phyloP scores from a whole-genome alignment of 1,140 invertebrate genomes.

The Aphaenogaster floridana region DNA sequence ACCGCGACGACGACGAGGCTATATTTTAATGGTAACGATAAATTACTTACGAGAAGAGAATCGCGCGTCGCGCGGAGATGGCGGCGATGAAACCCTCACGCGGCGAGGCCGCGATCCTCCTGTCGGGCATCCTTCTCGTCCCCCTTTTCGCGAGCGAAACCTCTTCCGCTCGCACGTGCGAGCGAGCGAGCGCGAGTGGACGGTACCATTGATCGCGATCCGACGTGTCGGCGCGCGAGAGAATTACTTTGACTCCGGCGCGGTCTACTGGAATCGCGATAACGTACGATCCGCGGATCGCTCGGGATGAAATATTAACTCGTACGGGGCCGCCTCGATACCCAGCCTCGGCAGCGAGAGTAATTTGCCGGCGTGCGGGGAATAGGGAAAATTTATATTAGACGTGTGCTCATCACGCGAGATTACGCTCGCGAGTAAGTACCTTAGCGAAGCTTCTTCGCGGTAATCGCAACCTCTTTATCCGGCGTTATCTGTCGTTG shows the following conservation, averaged over 20 bases:
- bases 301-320: constrained; percentile 58
- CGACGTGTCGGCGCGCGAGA: constrained; percentile 47
- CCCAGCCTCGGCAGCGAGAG: constrained; percentile 28
- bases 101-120: constrained; percentile 72
- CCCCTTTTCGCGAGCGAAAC: not conserved
- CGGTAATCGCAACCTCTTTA: constrained; percentile 26
- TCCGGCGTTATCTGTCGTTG: constrained; percentile 24
- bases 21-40: constrained; percentile 86
- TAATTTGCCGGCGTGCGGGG: constrained; percentile 49
- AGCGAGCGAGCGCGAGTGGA: not conserved
- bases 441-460: not conserved
- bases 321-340: constrained; percentile 45
- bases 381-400: constrained; percentile 59
- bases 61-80: constrained; percentile 74
- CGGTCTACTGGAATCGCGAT: constrained; percentile 58
- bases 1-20: constrained; percentile 83
- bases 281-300: constrained; percentile 58
- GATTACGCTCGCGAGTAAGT: constrained; percentile 40
- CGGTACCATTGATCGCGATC: constrained; percentile 53
- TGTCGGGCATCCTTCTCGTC: constrained; percentile 52
- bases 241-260: constrained; percentile 56
- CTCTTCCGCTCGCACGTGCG: not conserved
- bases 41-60: constrained; percentile 83
- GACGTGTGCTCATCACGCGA: constrained; percentile 34
- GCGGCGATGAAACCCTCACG: constrained; percentile 81